Base-by-base conservation (phyloP, 2,888 invertebrate genomes). In the Bombylius major region DNA sequence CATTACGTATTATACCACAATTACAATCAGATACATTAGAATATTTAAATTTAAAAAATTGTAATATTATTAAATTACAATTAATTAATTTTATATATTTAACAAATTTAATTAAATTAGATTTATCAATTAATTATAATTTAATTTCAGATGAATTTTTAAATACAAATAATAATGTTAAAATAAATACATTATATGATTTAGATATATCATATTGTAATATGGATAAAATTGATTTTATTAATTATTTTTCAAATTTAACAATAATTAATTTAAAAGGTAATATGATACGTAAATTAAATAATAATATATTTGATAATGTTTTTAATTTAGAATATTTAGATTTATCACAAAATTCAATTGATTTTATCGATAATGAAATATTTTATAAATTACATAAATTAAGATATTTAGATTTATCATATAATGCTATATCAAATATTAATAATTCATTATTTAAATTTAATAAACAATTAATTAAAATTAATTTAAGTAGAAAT, bases 341-440 rank as follows among this genome's bases (percentile, higher is more conserved):
- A 48, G 84, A 84, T 67, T 67, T 88, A 46, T 83, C 86, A 1
- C 76, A 77, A 48, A 88, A 88, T 69, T 79, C 80, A 23, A 78
- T 88, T 47, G 79, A 78, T 11, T 75, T 73, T 1, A 66, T 88
- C 33, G 80, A 80, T 61, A 69, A 71, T 54, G 79, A 80, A 59
- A 80, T 83, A 1, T 87, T 88, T 67, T 72, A 72, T 50, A 79
- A 78, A 12, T 66, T 87, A 5, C 71, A 70, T 59, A 73, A 77
- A 59, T 67, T 88, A 6, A 79, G 79, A 62, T 69, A 75, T 58
- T 71, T 88, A 52, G 85, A 88, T 69, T 70, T 88, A 60, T 87
- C 88, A 1, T 80, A 78, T 69, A 88, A 88, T 69, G 81, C 81
- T 68, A 77, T 88, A 55, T 77, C 78, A 0, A 66, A 69, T 7